Evolutionary conservation across 2,113 vertebrate genomes (phyloP).

Genomic region (Neolamprologus variostigma): DNA sequence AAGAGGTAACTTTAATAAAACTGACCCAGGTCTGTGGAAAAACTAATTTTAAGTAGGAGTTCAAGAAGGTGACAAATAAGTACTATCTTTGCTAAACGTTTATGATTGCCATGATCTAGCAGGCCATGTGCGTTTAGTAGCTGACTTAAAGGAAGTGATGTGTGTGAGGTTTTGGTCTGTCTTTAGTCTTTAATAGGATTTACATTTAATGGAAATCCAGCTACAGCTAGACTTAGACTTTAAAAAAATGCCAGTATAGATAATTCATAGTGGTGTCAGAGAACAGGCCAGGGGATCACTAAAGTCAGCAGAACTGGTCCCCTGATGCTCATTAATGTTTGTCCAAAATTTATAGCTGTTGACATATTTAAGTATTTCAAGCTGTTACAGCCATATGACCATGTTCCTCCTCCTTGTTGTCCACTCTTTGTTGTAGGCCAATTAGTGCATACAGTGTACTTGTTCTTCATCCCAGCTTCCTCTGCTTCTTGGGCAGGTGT

Average conservation of each 20-base stretch:
- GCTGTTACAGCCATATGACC: background rate
- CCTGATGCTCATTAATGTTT: background rate
- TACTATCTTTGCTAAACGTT: background rate
- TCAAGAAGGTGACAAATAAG: background rate
- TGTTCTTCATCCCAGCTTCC: background rate
- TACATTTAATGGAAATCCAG: background rate
- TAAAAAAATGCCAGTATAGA: background rate
- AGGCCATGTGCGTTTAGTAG: background rate
- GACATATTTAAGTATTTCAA: background rate
- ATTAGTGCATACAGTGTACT: background rate
- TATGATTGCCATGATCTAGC: background rate
- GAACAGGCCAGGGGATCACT: background rate
- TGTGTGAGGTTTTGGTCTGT: background rate
- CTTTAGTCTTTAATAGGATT: background rate
- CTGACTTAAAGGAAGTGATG: background rate
- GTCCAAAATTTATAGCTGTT: background rate
- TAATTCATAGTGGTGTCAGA: background rate
- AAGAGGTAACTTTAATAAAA: background rate
- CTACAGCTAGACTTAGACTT: background rate
- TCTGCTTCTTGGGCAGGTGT: background rate
- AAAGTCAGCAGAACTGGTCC: background rate
- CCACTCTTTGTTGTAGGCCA: background rate
- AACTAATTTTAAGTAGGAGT: background rate
- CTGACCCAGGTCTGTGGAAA: background rate
- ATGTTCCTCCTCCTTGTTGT: background rate